Percentiles rank a stretch among this genome's conserved stretches.
These are phyloP conservation scores for Microcebus jonahi DNA, from an alignment of 2,113 vertebrate genomes.

Conservation along the genomic window DNA sequence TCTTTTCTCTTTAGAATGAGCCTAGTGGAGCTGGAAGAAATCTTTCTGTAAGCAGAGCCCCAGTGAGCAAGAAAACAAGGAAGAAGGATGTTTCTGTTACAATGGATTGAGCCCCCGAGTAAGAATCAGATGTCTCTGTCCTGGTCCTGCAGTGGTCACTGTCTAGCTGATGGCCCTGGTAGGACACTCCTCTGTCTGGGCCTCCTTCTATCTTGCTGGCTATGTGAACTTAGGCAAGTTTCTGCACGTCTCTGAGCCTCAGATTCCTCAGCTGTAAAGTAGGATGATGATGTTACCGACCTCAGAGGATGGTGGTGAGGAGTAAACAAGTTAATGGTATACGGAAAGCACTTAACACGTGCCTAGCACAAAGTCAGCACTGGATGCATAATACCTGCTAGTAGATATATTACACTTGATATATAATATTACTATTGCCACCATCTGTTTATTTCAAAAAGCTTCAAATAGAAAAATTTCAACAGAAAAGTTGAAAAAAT, in stretches of 20 bases:
- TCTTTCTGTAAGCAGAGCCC: not conserved
- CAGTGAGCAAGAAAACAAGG: not conserved
- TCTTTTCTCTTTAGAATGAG: conserved; percentile 40
- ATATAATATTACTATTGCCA: not conserved
- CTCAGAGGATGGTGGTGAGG: not conserved
- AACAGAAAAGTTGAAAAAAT: not conserved
- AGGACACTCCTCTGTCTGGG: not conserved
- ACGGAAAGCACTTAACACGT: not conserved
- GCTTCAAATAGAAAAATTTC: conserved; percentile 14
- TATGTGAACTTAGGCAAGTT: not conserved
- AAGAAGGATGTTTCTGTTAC: not conserved
- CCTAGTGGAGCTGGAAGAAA: not conserved
- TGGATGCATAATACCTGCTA: not conserved
- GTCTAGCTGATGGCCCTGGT: not conserved
- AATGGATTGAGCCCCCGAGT: not conserved
- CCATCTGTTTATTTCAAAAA: not conserved
- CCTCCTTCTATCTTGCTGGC: not conserved
- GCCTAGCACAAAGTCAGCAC: not conserved
- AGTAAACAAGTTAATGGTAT: not conserved
- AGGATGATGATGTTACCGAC: not conserved
- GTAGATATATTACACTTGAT: not conserved
- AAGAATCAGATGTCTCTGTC: not conserved
- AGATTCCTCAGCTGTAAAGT: not conserved
- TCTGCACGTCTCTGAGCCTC: not conserved
- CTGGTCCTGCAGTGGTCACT: too few species aligned